Conservation (phyloP, 2,888 invertebrate genomes). For the Caenorhabditis plicata region DNA sequence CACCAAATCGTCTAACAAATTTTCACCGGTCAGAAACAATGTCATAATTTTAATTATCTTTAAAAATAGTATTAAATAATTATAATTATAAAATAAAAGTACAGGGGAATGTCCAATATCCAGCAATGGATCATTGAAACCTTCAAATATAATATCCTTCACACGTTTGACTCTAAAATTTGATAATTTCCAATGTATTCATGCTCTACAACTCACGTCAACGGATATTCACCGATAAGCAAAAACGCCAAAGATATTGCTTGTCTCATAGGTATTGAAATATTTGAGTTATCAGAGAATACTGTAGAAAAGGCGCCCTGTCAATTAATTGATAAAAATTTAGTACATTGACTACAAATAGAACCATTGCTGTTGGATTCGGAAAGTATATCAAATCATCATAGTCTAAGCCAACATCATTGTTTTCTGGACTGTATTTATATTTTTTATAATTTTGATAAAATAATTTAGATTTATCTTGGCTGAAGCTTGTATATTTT, state of each 20-base stretch:
- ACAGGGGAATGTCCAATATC: conserved; percentile 33
- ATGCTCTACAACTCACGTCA: conserved; percentile 25
- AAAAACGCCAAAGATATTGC: conserved; percentile 32
- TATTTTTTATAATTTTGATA: conserved; percentile 53
- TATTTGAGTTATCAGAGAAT: conserved; percentile 36
- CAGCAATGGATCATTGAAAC: conserved; percentile 47
- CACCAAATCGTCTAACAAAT: conserved; percentile 21
- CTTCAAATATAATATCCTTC: conserved; percentile 52
- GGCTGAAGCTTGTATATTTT: conserved; percentile 34
- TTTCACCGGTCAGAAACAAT: conserved; percentile 4
- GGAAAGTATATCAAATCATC: conserved; percentile 41
- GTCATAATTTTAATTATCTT: not conserved
- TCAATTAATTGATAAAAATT: not conserved
- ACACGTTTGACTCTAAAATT: conserved; percentile 22
- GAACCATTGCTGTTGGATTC: conserved; percentile 44
- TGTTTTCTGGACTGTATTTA: conserved; percentile 17
- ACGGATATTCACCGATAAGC: conserved; percentile 37
- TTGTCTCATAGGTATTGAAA: conserved; percentile 14
- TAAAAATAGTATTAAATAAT: not conserved
- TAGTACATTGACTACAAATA: too few species aligned
- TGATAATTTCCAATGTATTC: not conserved
- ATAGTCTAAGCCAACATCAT: conserved; percentile 39
- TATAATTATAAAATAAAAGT: too few species aligned
- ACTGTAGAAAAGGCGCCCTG: conserved; percentile 43
- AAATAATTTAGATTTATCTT: conserved; percentile 25